phyloP scores from a whole-genome alignment of 2,113 vertebrate species.

The Chaetura pelagica region DNA sequence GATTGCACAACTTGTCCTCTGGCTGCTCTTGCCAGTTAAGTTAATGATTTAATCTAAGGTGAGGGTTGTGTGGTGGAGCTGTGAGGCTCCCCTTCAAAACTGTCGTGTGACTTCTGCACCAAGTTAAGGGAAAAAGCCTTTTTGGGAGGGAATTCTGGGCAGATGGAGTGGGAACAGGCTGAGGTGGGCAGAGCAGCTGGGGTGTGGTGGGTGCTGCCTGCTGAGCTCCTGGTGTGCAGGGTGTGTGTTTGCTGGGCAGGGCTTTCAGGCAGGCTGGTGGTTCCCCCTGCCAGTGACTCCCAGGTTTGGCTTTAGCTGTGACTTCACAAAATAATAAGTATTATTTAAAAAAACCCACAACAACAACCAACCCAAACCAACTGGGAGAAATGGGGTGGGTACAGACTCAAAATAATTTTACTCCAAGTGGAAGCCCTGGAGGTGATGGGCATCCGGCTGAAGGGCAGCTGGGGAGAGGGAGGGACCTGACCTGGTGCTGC shows the following conservation, averaged over 20 bases:
- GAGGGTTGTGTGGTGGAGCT: not conserved
- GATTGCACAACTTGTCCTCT: fast-evolving
- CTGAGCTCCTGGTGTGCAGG: not conserved
- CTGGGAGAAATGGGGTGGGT: not conserved
- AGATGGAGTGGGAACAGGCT: fast-evolving
- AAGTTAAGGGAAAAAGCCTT: not conserved
- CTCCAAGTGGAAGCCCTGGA: too few species aligned
- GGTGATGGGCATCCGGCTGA: too few species aligned
- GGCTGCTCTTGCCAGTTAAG: fast-evolving
- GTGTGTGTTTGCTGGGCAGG: fast-evolving
- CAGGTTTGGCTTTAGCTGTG: not conserved
- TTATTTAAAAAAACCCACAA: not conserved
- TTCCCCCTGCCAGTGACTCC: not conserved
- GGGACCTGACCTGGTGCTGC: too few species aligned
- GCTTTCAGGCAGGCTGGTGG: not conserved
- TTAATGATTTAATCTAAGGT: too few species aligned
- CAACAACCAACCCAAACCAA: too few species aligned
- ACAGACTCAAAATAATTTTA: too few species aligned
- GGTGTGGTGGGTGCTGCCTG: not conserved
- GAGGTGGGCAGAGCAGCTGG: not conserved
- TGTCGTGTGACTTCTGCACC: fast-evolving
- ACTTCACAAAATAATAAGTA: not conserved
- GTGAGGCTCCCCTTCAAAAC: not conserved
- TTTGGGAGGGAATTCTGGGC: not conserved
- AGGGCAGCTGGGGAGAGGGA: not conserved